Evolutionary conservation across 2,888 invertebrate species (phyloP).

Genomic region (Pachydiplax longipennis): DNA sequence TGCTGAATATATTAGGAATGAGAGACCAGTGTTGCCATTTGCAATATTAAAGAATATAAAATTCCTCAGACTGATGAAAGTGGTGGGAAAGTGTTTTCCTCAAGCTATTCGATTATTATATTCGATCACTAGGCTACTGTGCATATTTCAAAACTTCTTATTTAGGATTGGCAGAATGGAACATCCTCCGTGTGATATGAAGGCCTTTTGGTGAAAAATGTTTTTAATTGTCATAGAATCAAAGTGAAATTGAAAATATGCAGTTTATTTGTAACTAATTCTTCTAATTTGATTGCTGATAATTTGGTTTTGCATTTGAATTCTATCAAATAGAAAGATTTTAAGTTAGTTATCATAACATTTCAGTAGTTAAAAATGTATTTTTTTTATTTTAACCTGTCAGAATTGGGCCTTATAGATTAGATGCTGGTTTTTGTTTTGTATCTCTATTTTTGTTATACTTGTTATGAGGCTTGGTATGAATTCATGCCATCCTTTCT

Average conservation of each 20-base stretch:
- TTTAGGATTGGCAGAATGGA: neutral
- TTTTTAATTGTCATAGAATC: neutral
- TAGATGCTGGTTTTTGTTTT: neutral
- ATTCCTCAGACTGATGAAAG: neutral
- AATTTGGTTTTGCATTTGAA: constrained; percentile 6
- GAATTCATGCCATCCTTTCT: neutral
- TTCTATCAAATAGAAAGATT: neutral
- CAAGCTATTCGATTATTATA: neutral
- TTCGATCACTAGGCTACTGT: constrained; percentile 9
- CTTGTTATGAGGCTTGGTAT: neutral
- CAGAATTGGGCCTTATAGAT: neutral
- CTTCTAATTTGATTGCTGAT: neutral
- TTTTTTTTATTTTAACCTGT: neutral
- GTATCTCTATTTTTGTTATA: neutral
- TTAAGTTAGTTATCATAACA: neutral
- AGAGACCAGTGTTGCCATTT: neutral
- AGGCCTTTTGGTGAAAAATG: constrained; percentile 16
- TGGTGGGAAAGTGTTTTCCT: constrained; percentile 20
- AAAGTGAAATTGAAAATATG: constrained; percentile 4
- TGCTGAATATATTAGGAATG: neutral
- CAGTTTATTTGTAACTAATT: neutral
- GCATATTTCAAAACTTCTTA: constrained; percentile 2
- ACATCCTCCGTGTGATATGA: constrained; percentile 29
- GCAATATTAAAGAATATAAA: constrained; percentile 10
- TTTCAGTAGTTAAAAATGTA: neutral